phyloP scores from a whole-genome alignment of 1,140 invertebrate species.

The Drosophila sp. region DNA sequence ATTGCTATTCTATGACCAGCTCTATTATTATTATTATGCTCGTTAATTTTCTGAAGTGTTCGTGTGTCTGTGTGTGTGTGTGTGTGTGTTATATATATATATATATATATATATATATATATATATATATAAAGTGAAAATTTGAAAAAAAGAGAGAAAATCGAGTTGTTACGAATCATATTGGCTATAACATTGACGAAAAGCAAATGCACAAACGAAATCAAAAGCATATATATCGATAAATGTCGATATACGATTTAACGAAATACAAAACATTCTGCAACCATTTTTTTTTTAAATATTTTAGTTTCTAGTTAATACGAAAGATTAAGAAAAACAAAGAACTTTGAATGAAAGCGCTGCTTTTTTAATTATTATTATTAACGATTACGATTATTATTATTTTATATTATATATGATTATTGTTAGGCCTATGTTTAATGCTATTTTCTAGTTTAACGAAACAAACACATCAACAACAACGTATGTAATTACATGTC shows the following conservation, averaged over 20 bases:
- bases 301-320: constrained; percentile 4
- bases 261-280: constrained; percentile 51
- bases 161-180: constrained; percentile 14
- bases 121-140: neutral
- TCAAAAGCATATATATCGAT: constrained; percentile 3
- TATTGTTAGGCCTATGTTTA: constrained; percentile 78
- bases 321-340: constrained; percentile 25
- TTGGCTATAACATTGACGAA: constrained; percentile 18
- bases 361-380: constrained; percentile 41
- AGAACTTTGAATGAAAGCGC: constrained; percentile 46
- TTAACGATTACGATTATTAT: constrained; percentile 59
- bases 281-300: constrained; percentile 22
- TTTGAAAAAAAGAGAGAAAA: constrained; percentile 7
- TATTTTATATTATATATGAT: constrained; percentile 39
- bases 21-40: constrained; percentile 28
- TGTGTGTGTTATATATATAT: constrained; percentile 7
- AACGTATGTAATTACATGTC: constrained; percentile 68
- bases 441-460: constrained; percentile 68
- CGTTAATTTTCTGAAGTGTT: neutral
- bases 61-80: constrained; percentile 4
- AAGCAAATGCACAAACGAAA: constrained; percentile 21
- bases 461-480: constrained; percentile 13
- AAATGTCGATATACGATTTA: constrained; percentile 5
- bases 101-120: no score
- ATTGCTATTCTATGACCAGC: constrained; percentile 16